Conservation (phyloP, 1,140 invertebrate species). For the Rhagoletis zephyria region DNA sequence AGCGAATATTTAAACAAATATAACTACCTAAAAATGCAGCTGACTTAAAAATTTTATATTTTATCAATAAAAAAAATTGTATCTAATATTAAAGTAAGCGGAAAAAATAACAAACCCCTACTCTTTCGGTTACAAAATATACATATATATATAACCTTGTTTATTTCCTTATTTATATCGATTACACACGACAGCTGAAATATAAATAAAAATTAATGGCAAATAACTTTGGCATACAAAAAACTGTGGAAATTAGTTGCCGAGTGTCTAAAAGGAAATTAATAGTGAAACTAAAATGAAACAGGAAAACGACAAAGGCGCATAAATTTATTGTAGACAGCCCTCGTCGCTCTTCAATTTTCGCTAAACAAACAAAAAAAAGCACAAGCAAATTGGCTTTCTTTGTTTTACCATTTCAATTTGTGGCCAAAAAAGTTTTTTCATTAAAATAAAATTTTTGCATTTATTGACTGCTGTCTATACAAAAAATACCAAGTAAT, state of each 20-base stretch:
- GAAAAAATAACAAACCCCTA: no score
- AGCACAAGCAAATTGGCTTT: neutral
- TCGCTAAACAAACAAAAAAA: conserved; percentile 2
- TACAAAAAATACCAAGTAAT: neutral
- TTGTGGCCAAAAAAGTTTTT: conserved; percentile 19
- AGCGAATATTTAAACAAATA: no score
- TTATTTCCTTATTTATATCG: neutral
- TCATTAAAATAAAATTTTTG: conserved; percentile 22
- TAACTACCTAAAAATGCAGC: no score
- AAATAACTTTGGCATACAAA: neutral
- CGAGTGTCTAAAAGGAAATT: neutral
- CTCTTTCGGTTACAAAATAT: no score
- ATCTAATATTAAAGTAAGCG: no score
- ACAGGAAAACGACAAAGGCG: neutral
- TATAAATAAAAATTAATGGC: neutral
- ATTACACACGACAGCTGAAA: neutral
- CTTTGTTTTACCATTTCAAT: conserved; percentile 27
- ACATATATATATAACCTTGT: no score
- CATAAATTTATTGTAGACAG: neutral
- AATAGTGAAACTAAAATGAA: neutral
- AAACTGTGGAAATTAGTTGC: neutral
- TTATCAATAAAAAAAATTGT: no score
- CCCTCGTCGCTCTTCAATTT: neutral
- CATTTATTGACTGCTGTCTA: conserved; percentile 1
- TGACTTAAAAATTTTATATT: no score